These are phyloP conservation scores for Ochotona curzoniae DNA, from an alignment of 2,113 vertebrate species.

Conservation along the genomic window DNA sequence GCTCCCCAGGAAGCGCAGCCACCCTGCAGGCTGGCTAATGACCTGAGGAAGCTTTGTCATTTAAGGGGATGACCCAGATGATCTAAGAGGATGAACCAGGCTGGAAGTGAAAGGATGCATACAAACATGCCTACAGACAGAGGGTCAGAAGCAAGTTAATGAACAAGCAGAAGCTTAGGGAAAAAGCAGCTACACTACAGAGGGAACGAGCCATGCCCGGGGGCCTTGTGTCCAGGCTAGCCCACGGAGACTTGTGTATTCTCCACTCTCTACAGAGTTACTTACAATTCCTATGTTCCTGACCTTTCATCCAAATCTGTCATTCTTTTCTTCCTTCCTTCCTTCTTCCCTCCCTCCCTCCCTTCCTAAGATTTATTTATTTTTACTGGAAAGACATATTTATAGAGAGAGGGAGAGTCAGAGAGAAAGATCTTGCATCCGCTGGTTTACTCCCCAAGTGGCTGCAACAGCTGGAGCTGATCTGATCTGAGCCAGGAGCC, in stretches of 20 bases:
- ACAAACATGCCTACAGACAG: conserved; percentile 2
- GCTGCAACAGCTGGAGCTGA: too few species aligned
- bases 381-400: too few species aligned
- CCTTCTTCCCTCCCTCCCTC: too few species aligned
- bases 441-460: too few species aligned
- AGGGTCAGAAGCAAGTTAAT: background rate
- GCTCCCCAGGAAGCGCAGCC: background rate
- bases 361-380: too few species aligned
- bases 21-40: background rate
- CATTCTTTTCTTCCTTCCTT: background rate
- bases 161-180: background rate
- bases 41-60: background rate
- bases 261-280: background rate
- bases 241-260: background rate
- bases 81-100: background rate
- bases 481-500: too few species aligned
- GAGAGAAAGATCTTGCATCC: too few species aligned
- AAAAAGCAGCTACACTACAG: background rate
- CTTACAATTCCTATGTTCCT: background rate
- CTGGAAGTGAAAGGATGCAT: background rate
- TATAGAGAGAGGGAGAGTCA: too few species aligned
- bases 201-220: background rate
- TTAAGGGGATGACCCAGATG: background rate
- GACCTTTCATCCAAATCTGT: background rate
- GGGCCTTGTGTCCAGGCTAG: background rate